These are phyloP conservation scores for Calliphora vicina DNA, from an alignment of 1,140 invertebrate species.

Conservation along the genomic window DNA sequence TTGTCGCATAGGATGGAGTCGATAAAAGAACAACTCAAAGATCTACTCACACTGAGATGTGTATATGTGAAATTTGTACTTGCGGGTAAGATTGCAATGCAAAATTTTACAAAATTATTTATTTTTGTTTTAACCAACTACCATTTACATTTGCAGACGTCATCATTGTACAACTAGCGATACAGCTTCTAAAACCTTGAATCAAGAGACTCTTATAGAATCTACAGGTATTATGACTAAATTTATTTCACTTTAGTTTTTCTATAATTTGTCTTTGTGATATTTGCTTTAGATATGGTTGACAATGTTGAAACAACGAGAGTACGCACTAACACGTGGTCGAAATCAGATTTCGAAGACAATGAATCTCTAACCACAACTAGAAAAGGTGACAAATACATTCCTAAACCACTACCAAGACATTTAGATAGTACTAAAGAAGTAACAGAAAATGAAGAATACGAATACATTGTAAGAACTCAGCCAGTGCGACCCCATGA, in stretches of 20 bases:
- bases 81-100: conserved; percentile 77
- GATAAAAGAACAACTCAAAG: conserved; percentile 63
- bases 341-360: conserved; percentile 75
- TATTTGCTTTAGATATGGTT: conserved; percentile 41
- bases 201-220: conserved; percentile 41
- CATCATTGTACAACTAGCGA: conserved; percentile 55
- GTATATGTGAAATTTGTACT: conserved; percentile 89
- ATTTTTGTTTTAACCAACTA: no score
- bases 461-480: conserved; percentile 65
- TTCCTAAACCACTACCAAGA: conserved; percentile 71
- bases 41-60: conserved; percentile 73
- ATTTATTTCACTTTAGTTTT: neutral
- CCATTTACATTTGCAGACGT: conserved; percentile 47
- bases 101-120: neutral
- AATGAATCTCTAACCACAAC: conserved; percentile 58
- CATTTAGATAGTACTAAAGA: conserved; percentile 69
- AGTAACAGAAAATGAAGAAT: conserved; percentile 67
- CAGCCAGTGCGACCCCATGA: conserved; percentile 64
- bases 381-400: conserved; percentile 72
- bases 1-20: conserved; percentile 58
- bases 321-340: conserved; percentile 82
- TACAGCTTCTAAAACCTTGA: conserved; percentile 48
- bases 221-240: conserved; percentile 22
- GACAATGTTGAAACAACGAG: conserved; percentile 71
- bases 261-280: neutral